Percentiles rank a stretch among this genome's conserved stretches.
Conservation (phyloP, 2,888 invertebrate genomes). For the Ellobium chinense region DNA sequence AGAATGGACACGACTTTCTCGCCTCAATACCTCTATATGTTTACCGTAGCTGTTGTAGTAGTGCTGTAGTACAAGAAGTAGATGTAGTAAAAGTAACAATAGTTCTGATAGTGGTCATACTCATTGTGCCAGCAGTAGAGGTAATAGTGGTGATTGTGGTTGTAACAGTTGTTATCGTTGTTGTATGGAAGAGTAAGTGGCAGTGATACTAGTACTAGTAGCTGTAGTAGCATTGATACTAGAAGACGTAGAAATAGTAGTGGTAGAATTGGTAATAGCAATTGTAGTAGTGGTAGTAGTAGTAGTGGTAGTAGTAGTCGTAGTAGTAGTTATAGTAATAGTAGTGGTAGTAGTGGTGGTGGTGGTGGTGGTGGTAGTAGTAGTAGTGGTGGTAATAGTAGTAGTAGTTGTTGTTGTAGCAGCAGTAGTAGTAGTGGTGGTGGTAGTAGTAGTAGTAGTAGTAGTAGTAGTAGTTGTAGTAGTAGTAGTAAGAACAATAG, state of each 20-base stretch:
- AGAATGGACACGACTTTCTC: too few species aligned
- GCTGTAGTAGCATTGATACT: neutral
- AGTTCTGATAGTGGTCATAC: too few species aligned
- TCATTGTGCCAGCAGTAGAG: too few species aligned
- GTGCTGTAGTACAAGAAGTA: too few species aligned
- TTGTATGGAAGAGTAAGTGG: too few species aligned
- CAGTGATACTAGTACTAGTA: slow-evolving; percentile 15
- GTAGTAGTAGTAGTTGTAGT: neutral
- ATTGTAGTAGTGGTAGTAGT: slow-evolving; percentile 16
- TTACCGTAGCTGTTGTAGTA: too few species aligned
- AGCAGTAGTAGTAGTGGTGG: neutral
- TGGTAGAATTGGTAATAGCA: slow-evolving; percentile 10
- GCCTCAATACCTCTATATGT: too few species aligned
- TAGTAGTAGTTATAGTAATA: neutral
- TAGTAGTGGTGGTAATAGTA: neutral
- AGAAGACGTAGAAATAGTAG: slow-evolving; percentile 11
- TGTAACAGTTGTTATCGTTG: too few species aligned
- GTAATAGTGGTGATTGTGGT: too few species aligned
- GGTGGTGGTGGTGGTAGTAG: neutral
- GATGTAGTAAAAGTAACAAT: neutral
- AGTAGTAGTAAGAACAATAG: neutral
- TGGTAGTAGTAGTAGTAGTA: neutral
- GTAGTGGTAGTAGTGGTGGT: neutral
- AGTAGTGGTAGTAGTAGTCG: slow-evolving; percentile 17
- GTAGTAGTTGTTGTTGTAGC: neutral